A percentile compares a stretch with the other conserved stretches of the same genome.
Evolutionary conservation across 2,888 invertebrate species (phyloP).

Genomic region (Diarsia rubi): DNA sequence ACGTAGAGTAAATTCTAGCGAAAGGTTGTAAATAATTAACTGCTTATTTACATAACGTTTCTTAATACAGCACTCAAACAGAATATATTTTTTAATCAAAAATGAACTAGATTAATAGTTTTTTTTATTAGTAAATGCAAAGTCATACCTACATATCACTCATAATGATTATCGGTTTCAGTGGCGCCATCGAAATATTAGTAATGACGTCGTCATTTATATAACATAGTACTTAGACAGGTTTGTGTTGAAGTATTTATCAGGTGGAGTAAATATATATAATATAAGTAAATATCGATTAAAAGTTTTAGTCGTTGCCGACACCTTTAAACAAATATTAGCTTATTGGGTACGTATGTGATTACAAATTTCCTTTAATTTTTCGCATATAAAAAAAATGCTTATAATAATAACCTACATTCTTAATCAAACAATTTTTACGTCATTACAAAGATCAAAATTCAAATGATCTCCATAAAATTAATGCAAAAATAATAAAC

Average conservation of each 20-base stretch:
- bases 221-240: background rate
- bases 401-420: constrained; percentile 1
- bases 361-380: background rate
- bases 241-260: background rate
- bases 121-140: background rate
- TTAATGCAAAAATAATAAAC: constrained; percentile 45
- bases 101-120: background rate
- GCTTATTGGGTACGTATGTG: background rate
- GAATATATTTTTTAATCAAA: background rate
- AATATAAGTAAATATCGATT: background rate
- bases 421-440: background rate
- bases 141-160: constrained; percentile 6
- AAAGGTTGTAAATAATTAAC: background rate
- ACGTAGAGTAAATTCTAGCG: background rate
- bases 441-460: background rate
- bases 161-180: background rate
- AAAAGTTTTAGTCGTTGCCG: background rate
- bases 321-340: background rate
- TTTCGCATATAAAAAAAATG: background rate
- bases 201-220: constrained; percentile 1
- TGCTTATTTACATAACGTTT: background rate
- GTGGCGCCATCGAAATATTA: constrained; percentile 10
- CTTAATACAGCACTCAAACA: background rate
- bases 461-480: constrained; percentile 35
- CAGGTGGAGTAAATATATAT: background rate